A percentile compares a stretch with the other conserved stretches of the same genome.
These are phyloP conservation scores for Balaeniceps rex DNA, from an alignment of 2,113 vertebrate species.

Conservation along the genomic window DNA sequence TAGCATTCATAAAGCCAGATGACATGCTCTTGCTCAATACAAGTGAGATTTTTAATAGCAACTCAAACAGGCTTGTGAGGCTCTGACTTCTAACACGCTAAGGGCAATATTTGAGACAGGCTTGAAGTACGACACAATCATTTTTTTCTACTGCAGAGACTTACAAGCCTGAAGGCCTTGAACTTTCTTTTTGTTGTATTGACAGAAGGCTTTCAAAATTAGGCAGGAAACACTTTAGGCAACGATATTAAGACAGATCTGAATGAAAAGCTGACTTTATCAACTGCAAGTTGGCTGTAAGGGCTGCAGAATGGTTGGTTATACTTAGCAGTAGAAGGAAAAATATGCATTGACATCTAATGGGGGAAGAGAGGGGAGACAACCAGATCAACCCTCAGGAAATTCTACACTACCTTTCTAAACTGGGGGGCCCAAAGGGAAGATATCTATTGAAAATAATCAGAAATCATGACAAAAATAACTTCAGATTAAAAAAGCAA, in stretches of 20 bases:
- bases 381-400: background rate
- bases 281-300: background rate
- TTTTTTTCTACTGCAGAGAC: background rate
- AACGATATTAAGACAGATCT: background rate
- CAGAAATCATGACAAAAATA: background rate
- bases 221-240: background rate
- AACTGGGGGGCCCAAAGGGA: accelerated
- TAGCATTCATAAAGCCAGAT: background rate
- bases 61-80: background rate
- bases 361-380: background rate
- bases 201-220: background rate
- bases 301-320: background rate
- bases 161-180: background rate
- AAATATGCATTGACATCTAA: background rate
- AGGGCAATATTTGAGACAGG: background rate
- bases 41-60: background rate
- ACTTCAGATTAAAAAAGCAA: background rate
- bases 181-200: background rate
- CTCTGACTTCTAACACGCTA: background rate
- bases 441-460: background rate
- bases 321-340: background rate
- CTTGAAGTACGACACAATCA: accelerated
- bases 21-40: background rate
- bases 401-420: background rate
- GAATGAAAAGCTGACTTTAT: background rate